phyloP scores from a whole-genome alignment of 2,888 invertebrate species.

The Junonia oenone region DNA sequence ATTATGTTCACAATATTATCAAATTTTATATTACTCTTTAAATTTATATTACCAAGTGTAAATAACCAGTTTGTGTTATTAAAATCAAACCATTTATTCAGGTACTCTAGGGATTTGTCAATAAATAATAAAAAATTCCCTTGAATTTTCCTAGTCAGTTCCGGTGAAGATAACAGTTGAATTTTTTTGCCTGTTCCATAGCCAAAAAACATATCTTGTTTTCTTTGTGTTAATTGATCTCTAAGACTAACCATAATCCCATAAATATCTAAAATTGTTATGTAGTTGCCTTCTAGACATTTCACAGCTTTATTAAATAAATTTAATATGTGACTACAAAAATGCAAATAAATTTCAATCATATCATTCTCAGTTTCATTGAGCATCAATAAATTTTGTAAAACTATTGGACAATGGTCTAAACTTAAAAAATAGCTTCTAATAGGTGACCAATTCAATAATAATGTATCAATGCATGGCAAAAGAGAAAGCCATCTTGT shows the following conservation, averaged over 20 bases:
- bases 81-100: conserved; percentile 2
- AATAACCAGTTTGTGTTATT: not conserved
- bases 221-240: too few species aligned
- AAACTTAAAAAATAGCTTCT: not conserved
- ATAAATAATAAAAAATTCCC: too few species aligned
- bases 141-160: too few species aligned
- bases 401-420: not conserved
- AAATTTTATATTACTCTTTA: conserved; percentile 1
- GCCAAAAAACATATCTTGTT: too few species aligned
- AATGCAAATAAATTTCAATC: conserved; percentile 3
- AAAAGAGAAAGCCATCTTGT: not conserved
- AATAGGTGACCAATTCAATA: not conserved
- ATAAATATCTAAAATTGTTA: conserved; percentile 1
- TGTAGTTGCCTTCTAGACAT: not conserved
- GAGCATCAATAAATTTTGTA: conserved; percentile 5
- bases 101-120: not conserved
- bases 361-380: not conserved
- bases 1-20: not conserved
- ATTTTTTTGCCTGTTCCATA: too few species aligned
- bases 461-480: not conserved
- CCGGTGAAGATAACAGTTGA: too few species aligned
- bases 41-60: not conserved
- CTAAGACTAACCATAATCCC: not conserved
- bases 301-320: conserved; percentile 3
- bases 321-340: conserved; percentile 3